These are phyloP conservation scores for Megalops atlanticus DNA, from an alignment of 2,113 vertebrate genomes.

Conservation along the genomic window DNA sequence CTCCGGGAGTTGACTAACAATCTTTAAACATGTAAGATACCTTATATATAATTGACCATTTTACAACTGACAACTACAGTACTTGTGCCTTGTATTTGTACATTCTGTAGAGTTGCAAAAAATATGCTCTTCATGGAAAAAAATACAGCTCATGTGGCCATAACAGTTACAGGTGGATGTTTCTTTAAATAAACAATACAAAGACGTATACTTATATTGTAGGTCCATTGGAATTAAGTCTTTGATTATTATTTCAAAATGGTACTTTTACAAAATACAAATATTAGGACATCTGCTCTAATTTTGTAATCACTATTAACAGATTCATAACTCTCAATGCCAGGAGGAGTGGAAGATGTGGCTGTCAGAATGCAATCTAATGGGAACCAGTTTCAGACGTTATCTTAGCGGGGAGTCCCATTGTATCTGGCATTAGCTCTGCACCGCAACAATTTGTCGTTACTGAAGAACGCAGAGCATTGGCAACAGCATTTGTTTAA, in stretches of 20 bases:
- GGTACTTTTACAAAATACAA: background rate
- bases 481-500: slow-evolving; percentile 20
- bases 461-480: slow-evolving; percentile 16
- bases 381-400: slow-evolving; percentile 11
- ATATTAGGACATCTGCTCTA: background rate
- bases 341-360: slow-evolving; percentile 14
- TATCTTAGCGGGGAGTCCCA: slow-evolving; percentile 19
- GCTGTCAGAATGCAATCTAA: slow-evolving; percentile 15
- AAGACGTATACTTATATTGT: background rate
- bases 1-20: too few relatives aligned
- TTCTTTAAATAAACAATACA: background rate
- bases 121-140: too few relatives aligned
- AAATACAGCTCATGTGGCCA: too few relatives aligned
- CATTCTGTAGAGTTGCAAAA: too few relatives aligned
- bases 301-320: slow-evolving; percentile 17
- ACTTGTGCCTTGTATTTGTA: too few relatives aligned
- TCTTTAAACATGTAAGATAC: too few relatives aligned
- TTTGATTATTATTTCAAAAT: background rate
- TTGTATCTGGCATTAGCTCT: background rate
- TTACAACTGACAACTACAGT: too few relatives aligned
- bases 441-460: slow-evolving; percentile 11
- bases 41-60: too few relatives aligned
- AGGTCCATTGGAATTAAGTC: background rate
- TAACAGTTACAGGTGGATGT: too few relatives aligned
- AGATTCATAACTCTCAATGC: slow-evolving; percentile 9